phyloP scores from a whole-genome alignment of 2,888 invertebrate genomes.

The Meiosimyza platycephala region DNA sequence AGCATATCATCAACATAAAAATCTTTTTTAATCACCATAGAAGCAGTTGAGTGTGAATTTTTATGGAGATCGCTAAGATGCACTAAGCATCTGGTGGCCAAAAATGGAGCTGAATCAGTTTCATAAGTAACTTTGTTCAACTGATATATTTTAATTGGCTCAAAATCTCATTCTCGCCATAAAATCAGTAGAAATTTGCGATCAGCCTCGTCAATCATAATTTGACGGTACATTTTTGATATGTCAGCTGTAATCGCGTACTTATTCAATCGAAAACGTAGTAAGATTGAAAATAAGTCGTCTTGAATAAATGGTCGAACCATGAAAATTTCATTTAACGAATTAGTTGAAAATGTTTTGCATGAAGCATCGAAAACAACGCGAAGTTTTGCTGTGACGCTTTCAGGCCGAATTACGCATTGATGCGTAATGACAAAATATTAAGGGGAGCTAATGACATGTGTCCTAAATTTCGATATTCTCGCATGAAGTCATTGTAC shows the following conservation, averaged over 20 bases:
- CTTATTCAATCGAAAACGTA: too few species aligned
- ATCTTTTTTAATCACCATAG: slow-evolving; percentile 37
- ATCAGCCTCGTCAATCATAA: too few species aligned
- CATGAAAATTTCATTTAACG: slow-evolving; percentile 32
- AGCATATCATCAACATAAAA: slow-evolving; percentile 42
- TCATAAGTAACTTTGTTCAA: slow-evolving; percentile 37
- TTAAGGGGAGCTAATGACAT: neutral
- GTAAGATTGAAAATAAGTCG: slow-evolving; percentile 9
- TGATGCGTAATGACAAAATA: too few species aligned
- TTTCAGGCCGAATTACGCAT: too few species aligned
- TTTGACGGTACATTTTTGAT: too few species aligned
- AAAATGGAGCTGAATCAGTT: slow-evolving; percentile 42
- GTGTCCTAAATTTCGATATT: neutral
- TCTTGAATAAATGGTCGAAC: slow-evolving; percentile 34
- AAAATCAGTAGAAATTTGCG: too few species aligned
- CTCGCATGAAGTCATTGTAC: too few species aligned
- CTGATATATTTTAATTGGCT: slow-evolving; percentile 25
- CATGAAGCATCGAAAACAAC: too few species aligned
- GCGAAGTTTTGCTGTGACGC: neutral
- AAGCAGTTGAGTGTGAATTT: slow-evolving; percentile 41
- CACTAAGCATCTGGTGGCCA: slow-evolving; percentile 1
- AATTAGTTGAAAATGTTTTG: slow-evolving; percentile 19
- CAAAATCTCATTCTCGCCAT: slow-evolving; percentile 34
- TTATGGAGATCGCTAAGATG: slow-evolving; percentile 36
- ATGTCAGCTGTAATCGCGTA: slow-evolving; percentile 10